These are phyloP conservation scores for Oscheius sp. DNA, from an alignment of 1,140 invertebrate species.

Conservation along the genomic window DNA sequence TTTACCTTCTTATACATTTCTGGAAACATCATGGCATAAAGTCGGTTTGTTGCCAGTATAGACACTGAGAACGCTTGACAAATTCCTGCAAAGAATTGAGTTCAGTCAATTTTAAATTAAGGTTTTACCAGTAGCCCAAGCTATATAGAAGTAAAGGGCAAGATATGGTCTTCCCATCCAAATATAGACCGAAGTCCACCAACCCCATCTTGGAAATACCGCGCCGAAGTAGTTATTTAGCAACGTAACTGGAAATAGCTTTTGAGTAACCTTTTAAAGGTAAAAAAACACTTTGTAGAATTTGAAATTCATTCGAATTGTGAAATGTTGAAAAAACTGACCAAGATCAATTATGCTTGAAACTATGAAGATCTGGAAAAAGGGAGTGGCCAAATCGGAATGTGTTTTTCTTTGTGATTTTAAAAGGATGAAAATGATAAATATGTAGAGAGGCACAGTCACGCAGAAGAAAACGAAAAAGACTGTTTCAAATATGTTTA, in stretches of 20 bases:
- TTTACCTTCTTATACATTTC: neutral
- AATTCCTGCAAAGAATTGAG: neutral
- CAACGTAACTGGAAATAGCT: slow-evolving; percentile 11
- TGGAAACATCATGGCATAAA: slow-evolving; percentile 6
- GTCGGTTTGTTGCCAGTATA: slow-evolving; percentile 9
- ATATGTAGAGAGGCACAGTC: slow-evolving; percentile 16
- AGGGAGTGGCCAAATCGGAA: slow-evolving; percentile 9
- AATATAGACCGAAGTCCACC: slow-evolving; percentile 2
- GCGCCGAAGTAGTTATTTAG: slow-evolving; percentile 22
- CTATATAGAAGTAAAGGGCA: slow-evolving; percentile 16
- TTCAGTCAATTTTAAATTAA: neutral
- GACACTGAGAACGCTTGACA: slow-evolving; percentile 26
- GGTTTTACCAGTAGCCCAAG: slow-evolving; percentile 19
- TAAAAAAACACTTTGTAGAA: neutral
- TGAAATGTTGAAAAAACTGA: neutral
- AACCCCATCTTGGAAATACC: slow-evolving; percentile 22
- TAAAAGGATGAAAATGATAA: slow-evolving; percentile 1
- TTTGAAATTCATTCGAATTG: neutral
- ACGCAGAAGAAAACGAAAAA: slow-evolving; percentile 16
- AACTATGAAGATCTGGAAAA: slow-evolving; percentile 13
- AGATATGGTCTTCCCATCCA: slow-evolving; percentile 1
- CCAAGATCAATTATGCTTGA: slow-evolving; percentile 18
- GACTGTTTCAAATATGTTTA: neutral
- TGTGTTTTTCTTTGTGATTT: neutral
- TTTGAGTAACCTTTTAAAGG: neutral